Conservation (phyloP, 2,888 invertebrate species). For the Rhagonycha fulva region DNA sequence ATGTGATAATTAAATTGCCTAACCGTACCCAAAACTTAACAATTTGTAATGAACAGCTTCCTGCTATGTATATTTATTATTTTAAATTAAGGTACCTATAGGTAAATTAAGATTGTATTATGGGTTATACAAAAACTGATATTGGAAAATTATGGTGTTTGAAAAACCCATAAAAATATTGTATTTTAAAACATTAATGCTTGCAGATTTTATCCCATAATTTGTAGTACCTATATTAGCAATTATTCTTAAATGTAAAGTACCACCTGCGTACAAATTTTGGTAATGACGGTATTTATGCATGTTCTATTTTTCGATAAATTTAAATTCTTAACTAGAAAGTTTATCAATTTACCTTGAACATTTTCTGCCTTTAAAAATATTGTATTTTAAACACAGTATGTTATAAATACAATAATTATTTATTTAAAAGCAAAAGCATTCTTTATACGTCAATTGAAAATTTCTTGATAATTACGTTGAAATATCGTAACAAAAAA, state of each 20-base stretch:
- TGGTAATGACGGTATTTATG: background rate
- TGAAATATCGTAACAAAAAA: background rate
- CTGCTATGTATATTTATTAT: background rate
- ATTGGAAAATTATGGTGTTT: too few species aligned
- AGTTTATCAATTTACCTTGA: background rate
- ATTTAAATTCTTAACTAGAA: constrained; percentile 1
- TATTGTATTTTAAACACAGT: background rate
- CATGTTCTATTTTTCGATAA: background rate
- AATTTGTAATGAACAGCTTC: background rate
- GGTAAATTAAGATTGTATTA: too few species aligned
- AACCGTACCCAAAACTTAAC: background rate
- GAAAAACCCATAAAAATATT: too few species aligned
- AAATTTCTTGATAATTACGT: background rate
- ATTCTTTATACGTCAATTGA: background rate
- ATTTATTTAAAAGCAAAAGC: background rate
- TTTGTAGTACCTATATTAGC: background rate
- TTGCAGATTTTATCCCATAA: background rate
- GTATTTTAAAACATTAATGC: too few species aligned
- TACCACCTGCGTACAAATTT: background rate
- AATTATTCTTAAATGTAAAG: background rate
- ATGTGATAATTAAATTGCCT: background rate
- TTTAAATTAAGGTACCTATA: background rate
- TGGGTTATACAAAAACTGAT: too few species aligned
- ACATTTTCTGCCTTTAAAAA: background rate
- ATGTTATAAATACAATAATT: background rate